A percentile compares a stretch with the other conserved stretches of the same genome.
phyloP scores from a whole-genome alignment of 2,113 vertebrate genomes.

The Istiophorus platypterus region DNA sequence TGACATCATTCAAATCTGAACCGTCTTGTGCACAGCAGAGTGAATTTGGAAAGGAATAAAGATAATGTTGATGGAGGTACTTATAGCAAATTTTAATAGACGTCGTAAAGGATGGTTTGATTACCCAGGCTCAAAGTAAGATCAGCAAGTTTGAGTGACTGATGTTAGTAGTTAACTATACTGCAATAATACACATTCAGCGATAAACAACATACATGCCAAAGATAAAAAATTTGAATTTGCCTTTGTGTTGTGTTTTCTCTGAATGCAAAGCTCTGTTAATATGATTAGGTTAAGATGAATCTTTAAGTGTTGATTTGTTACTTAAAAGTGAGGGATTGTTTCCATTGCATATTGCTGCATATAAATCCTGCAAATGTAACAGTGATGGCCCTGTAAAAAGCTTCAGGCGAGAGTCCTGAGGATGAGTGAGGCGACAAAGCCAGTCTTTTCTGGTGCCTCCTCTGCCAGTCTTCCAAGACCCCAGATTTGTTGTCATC shows the following conservation, averaged over 20 bases:
- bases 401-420: too few species aligned
- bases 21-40: conserved; percentile 19
- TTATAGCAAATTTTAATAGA: conserved; percentile 2
- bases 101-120: background rate
- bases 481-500: too few species aligned
- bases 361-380: background rate
- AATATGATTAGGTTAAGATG: background rate
- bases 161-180: background rate
- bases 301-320: background rate
- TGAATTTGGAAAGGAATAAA: conserved; percentile 11
- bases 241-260: background rate
- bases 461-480: too few species aligned
- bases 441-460: too few species aligned
- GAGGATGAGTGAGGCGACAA: too few species aligned
- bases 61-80: conserved; percentile 4
- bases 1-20: conserved; percentile 29
- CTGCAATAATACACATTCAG: background rate
- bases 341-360: background rate
- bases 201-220: background rate
- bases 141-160: background rate
- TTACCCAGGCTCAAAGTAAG: conserved; percentile 14
- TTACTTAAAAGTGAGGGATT: background rate
- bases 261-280: background rate
- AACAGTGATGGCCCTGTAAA: background rate
- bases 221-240: background rate